Base-by-base conservation (phyloP, 2,113 vertebrate genomes). In the Tichodroma muraria region DNA sequence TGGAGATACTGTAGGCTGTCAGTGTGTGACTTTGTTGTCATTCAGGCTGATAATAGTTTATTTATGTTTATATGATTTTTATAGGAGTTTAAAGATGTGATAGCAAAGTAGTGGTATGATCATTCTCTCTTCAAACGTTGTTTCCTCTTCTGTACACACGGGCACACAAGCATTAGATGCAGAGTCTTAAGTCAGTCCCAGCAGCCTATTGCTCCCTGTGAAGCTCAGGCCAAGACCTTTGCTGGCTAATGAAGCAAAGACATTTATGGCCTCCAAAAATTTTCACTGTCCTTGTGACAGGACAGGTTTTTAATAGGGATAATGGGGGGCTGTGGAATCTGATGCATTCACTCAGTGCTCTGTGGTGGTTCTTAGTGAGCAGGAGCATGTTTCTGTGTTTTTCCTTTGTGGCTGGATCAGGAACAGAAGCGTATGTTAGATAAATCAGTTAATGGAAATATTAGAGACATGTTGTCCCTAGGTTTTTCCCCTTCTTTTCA, bases 401-500 rank as follows among this genome's bases (percentile, higher is more conserved):
- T 81, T 28, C 33, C 23, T 65, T 23, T 54, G 63, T 81, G 60
- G 9, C 33, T 91, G 64, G 35, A 86, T 59, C 31, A 47, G 25
- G 25, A 85, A 90, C 94, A 79, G 56, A 70, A 72, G 60, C 3
- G 1, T 37, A 19, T n/a, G 18, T 76, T 60, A 87, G 66, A 92
- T 76, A 79, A 86, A 89, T 10, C 37, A 52, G 13, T 53, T 57
- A 49, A 72, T 65, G 70, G 42, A 65, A 59, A 57, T 76, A 49
- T 33, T 27, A 76, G 47, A 71, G 47, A 81, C 28, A 44, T 0
- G 0, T 73, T 70, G n/a, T 50, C 73, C 45, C 14, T 69, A 69
- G 40, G 56, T 90, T 94, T 84, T 94, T 6, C 57, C 45, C 83
- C 86, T 94, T 86, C 49, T 95, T 95, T 94, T 77, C 64, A 68